These are phyloP conservation scores for Micrastur ruficollis DNA, from an alignment of 2,797 vertebrate genomes.

Conservation along the genomic window DNA sequence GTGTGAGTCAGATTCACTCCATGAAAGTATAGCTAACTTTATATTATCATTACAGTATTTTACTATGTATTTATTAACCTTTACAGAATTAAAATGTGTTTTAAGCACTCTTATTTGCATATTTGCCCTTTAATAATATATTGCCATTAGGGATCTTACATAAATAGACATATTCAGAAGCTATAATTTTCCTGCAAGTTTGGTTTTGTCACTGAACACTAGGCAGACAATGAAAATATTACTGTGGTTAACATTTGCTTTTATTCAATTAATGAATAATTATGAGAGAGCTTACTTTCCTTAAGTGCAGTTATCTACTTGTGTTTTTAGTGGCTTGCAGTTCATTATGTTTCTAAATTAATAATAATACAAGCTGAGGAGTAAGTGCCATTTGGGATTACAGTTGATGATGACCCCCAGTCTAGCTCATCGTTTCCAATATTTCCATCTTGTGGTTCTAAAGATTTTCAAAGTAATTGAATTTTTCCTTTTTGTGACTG, in stretches of 20 bases:
- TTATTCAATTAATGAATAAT: conserved; percentile 65
- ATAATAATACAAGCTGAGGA: not conserved
- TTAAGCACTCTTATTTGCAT: not conserved
- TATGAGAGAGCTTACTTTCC: conserved; percentile 48
- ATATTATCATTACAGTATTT: not conserved
- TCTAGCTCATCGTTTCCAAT: conserved; percentile 54
- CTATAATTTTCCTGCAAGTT: conserved; percentile 18
- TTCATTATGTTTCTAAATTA: conserved; percentile 56
- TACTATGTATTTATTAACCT: not conserved
- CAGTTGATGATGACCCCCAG: conserved; percentile 49
- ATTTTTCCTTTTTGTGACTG: conserved; percentile 64
- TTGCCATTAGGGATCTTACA: not conserved
- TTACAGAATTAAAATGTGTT: conserved; percentile 13
- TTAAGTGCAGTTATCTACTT: conserved; percentile 29
- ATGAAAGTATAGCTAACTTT: not conserved
- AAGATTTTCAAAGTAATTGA: conserved; percentile 67
- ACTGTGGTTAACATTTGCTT: conserved; percentile 31
- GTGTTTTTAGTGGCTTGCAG: conserved; percentile 44
- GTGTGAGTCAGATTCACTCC: not conserved
- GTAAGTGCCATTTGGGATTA: conserved; percentile 53
- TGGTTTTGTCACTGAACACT: not conserved
- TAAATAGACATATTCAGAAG: conserved; percentile 14
- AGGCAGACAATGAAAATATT: conserved; percentile 34
- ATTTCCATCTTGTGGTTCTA: conserved; percentile 23
- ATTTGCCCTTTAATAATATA: not conserved